phyloP scores from a whole-genome alignment of 2,797 vertebrate genomes.

The Aythya fuligula region DNA sequence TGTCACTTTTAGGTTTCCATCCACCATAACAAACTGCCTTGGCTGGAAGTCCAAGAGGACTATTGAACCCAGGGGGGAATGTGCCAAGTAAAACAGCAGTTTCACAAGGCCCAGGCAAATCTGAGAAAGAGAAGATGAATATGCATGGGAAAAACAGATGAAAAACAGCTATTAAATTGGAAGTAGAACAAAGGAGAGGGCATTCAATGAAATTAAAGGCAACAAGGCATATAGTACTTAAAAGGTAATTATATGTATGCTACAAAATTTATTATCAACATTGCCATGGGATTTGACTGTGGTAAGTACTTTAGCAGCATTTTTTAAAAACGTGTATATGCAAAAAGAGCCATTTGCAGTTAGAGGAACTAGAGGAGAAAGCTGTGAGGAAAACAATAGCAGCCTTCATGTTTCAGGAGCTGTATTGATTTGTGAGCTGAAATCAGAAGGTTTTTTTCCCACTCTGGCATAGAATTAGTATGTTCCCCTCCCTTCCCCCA shows the following conservation, averaged over 20 bases:
- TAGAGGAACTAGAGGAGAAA: slow-evolving; percentile 28
- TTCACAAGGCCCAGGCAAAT: slow-evolving; percentile 90
- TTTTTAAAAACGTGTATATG: neutral
- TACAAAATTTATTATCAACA: slow-evolving; percentile 65
- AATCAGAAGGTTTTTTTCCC: slow-evolving; percentile 43
- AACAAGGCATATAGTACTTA: slow-evolving; percentile 28
- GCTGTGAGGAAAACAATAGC: slow-evolving; percentile 54
- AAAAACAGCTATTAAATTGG: slow-evolving; percentile 67
- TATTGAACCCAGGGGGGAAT: slow-evolving; percentile 90
- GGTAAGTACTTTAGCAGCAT: slow-evolving; percentile 56
- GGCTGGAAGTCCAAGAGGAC: slow-evolving; percentile 93
- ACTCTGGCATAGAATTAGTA: slow-evolving; percentile 20
- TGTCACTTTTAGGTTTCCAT: slow-evolving; percentile 90
- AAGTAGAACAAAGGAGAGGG: slow-evolving; percentile 62
- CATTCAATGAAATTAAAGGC: slow-evolving; percentile 51
- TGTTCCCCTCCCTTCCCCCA: neutral
- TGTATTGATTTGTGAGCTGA: slow-evolving; percentile 31
- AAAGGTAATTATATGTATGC: slow-evolving; percentile 60
- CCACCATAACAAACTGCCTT: slow-evolving; percentile 90
- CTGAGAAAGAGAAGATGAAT: slow-evolving; percentile 76
- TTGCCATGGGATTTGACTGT: slow-evolving; percentile 58
- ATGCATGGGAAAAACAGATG: slow-evolving; percentile 46
- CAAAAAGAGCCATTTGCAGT: slow-evolving; percentile 17
- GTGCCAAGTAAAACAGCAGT: slow-evolving; percentile 89
- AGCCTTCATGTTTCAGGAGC: slow-evolving; percentile 44